These are phyloP conservation scores for Stenoptilia bipunctidactyla DNA, from an alignment of 2,888 invertebrate genomes.

Conservation along the genomic window DNA sequence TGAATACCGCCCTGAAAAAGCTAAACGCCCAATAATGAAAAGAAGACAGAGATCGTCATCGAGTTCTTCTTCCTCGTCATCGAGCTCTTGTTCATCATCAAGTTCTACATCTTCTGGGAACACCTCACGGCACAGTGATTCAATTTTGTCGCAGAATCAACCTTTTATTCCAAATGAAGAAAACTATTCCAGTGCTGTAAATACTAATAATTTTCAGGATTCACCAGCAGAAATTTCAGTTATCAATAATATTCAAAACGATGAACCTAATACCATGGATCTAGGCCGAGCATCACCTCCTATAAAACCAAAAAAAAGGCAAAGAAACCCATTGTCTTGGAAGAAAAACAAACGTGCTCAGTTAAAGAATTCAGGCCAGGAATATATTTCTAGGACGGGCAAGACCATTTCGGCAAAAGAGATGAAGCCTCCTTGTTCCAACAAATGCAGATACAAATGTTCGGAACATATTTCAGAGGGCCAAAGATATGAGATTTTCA, in stretches of 20 bases:
- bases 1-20: constrained; percentile 1
- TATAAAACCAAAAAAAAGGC: constrained; percentile 5
- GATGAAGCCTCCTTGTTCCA: constrained; percentile 8
- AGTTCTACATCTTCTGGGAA: background rate
- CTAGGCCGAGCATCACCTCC: constrained; percentile 3
- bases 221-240: constrained; percentile 3
- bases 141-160: background rate
- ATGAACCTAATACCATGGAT: constrained; percentile 5
- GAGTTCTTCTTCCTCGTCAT: background rate
- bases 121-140: background rate
- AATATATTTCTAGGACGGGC: constrained; percentile 9
- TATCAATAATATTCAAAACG: constrained; percentile 5
- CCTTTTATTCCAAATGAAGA: background rate
- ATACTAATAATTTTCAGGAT: constrained; percentile 1
- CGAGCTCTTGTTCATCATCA: background rate
- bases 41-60: background rate
- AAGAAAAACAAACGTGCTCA: constrained; percentile 10
- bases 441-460: constrained; percentile 10
- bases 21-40: background rate
- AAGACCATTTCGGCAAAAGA: constrained; percentile 9
- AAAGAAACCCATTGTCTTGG: constrained; percentile 8
- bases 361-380: constrained; percentile 9
- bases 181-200: background rate
- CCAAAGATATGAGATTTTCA: constrained; percentile 8
- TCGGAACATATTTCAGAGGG: constrained; percentile 8